Evolutionary conservation across 37 sponge, comb jelly and placozoan species (phyloP), one percentile per base, ranked within the genome.

Genomic region (Cladorhizidae sp.): DNA sequence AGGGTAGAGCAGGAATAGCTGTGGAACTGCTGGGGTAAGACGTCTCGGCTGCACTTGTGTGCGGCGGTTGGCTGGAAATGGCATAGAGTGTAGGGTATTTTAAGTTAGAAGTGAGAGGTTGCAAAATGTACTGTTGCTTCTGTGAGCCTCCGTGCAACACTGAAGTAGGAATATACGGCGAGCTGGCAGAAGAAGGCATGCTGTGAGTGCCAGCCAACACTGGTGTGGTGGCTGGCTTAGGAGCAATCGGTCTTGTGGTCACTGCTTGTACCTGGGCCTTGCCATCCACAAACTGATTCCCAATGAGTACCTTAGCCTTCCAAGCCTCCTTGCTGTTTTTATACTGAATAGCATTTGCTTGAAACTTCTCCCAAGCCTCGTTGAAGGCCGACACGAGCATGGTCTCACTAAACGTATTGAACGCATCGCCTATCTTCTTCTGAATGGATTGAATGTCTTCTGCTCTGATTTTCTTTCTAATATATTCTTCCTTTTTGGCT

Each of bases 311-410:
- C 56, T 14, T 54, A 18, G 56, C 18, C 56, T n/a, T n/a, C n/a
- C n/a, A n/a, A n/a, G n/a, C n/a, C n/a, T n/a, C n/a, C n/a, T n/a
- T n/a, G n/a, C n/a, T n/a, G 7, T 29, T 67, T 37, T 85, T 61
- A 55, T 86, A 86, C 54, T 74, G 65, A 37, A 52, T 73, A 0
- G 61, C 72, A 35, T 87, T 87, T 40, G 65, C 82, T 58, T 87
- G 76, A 58, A 89, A 83, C 58, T 83, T 78, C 40, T 55, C 79
- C 80, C 77, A 83, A 32, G 89, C 89, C 65, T 83, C 84, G 64
- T 89, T 79, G 79, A 89, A 89, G 6, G 78, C 75, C 21, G 74
- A 41, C n/a, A 89, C 57, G 20, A 89, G 70, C 73, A 57, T 74
- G 1, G 78, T 38, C 40, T 73, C 80, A 75, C 54, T 79, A 23